Evolutionary conservation across 2,888 invertebrate genomes (phyloP), one percentile per base, ranked within the genome.

Genomic region (Diloba caeruleocephala): DNA sequence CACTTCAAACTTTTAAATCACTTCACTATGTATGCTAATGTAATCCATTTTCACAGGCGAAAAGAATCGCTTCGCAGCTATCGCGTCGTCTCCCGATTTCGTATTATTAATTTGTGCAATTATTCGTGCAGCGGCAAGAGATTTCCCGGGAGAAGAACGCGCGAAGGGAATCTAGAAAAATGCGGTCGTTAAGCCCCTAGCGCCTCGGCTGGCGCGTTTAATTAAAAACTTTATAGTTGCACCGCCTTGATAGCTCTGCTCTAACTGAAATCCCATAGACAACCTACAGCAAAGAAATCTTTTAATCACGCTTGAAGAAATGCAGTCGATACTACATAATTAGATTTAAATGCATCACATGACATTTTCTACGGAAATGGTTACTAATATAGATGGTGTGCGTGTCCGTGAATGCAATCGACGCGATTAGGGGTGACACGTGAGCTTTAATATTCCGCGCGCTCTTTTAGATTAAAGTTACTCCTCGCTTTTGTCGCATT

Each of bases 191-290:
- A 89, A 88, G 84, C 79, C 75, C 72, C 79, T 64, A 67, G 71
- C 71, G 81, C 81, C 48, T 80, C 76, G 74, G 76, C 79, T 74
- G 72, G 75, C 79, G 75, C 72, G 76, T 86, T 91, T 91, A 90
- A 91, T 91, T 92, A 91, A 92, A 90, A 90, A 89, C 82, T 90
- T 89, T 82, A 85, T 81, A 85, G 86, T 82, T 82, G 81, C 81
- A 80, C 64, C 77, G 81, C 80, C 81, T 82, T 80, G 77, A 78
- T 79, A 72, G 74, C 68, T 66, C 57, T 58, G 63, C 51, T 61
- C 57, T 69, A 68, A 65, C 73, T 78, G 70, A 78, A 75, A 78
- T 81, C 74, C 63, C 75, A 70, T 66, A 75, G 71, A 76, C 70
- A 68, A 72, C 57, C 48, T 56, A 53, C 56, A 32, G 58, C 63